These are phyloP conservation scores for Ctenomys sociabilis DNA, from an alignment of 2,113 vertebrate genomes.

Conservation along the genomic window DNA sequence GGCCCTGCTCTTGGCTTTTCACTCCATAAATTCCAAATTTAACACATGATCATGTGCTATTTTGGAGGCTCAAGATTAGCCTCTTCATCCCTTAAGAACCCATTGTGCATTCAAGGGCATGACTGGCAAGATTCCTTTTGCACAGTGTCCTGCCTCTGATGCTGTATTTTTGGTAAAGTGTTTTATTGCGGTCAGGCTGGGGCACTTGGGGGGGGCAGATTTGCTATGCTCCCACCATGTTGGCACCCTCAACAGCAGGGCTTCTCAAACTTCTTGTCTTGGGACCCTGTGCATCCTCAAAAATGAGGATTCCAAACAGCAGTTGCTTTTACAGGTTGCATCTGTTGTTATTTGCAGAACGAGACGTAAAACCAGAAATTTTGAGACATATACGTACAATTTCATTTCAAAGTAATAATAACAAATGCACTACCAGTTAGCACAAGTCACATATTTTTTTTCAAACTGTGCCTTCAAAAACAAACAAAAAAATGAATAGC, in stretches of 20 bases:
- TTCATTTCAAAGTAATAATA: not conserved
- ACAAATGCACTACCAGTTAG: not conserved
- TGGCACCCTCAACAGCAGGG: too few relatives aligned
- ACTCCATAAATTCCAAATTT: not conserved
- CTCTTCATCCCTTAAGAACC: not conserved
- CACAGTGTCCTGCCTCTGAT: not conserved
- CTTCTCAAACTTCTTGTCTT: not conserved
- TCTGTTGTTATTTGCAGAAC: not conserved
- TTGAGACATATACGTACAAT: not conserved
- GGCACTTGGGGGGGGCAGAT: not conserved
- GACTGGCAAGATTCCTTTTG: not conserved
- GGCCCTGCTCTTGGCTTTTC: not conserved
- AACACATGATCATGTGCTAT: not conserved
- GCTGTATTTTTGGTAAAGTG: not conserved
- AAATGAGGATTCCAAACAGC: not conserved
- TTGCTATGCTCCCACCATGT: accelerated
- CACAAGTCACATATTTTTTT: not conserved
- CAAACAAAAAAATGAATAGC: not conserved
- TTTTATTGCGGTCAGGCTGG: not conserved
- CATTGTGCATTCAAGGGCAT: not conserved
- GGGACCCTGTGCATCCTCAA: not conserved
- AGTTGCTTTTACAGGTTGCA: not conserved
- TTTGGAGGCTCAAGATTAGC: not conserved
- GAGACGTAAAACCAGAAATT: not conserved
- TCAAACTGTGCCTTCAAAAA: not conserved